Evolutionary conservation across 2,888 invertebrate genomes (phyloP).

Genomic region (Shargacucullia verbasci): DNA sequence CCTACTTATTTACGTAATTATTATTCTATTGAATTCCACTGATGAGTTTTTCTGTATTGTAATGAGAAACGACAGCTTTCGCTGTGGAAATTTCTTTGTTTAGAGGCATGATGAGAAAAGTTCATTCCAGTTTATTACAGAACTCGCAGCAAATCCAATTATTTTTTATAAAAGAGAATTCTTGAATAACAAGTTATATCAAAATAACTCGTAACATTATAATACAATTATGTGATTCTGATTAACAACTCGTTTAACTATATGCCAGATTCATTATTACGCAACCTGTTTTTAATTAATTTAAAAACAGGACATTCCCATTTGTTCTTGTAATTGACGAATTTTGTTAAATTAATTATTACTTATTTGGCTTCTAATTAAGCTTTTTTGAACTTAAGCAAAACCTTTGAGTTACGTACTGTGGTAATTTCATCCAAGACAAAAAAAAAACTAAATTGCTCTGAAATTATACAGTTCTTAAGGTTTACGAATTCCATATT

Average conservation of each 20-base stretch:
- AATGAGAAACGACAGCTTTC: constrained; percentile 67
- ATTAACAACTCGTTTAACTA: constrained; percentile 1
- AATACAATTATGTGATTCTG: constrained; percentile 14
- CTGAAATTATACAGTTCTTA: too few relatives aligned
- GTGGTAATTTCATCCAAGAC: too few relatives aligned
- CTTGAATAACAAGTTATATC: constrained; percentile 28
- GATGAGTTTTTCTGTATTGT: constrained; percentile 65
- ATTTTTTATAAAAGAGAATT: constrained; percentile 12
- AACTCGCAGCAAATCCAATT: constrained; percentile 19
- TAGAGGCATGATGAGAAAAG: constrained; percentile 58
- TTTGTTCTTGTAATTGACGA: too few relatives aligned
- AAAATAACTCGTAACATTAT: constrained; percentile 9
- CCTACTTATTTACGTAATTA: constrained; percentile 64
- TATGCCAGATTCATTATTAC: constrained; percentile 8
- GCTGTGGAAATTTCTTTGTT: constrained; percentile 62
- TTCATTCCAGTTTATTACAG: constrained; percentile 45
- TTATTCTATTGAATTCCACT: constrained; percentile 61
- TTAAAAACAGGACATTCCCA: too few relatives aligned
- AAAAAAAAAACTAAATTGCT: too few relatives aligned
- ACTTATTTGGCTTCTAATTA: too few relatives aligned
- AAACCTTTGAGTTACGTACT: too few relatives aligned
- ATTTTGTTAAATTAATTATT: too few relatives aligned
- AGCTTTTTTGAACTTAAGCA: too few relatives aligned
- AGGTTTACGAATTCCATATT: constrained; percentile 58
- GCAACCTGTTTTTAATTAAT: constrained; percentile 19